Evolutionary conservation across 2,888 invertebrate genomes (phyloP), one percentile per base, ranked within the genome.

Genomic region (Tiliacea aurago): DNA sequence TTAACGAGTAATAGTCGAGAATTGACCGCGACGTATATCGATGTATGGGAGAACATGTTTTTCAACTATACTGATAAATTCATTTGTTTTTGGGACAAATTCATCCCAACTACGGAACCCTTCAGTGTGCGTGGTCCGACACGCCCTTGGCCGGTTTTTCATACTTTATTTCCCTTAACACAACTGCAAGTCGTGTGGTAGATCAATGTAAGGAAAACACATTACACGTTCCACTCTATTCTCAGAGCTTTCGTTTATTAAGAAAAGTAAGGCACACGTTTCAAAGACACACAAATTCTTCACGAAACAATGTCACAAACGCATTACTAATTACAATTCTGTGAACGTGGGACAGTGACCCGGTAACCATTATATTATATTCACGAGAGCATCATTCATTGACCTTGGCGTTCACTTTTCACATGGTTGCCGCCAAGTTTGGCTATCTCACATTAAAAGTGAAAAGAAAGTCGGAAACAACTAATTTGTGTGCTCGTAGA

Each of bases 341-440:
- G 55, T 41, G 62, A 64, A 51, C 84, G 78, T 73, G 81, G 84
- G 86, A 81, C 81, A 78, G 45, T 84, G 86, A 68, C 86, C 86
- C 67, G 72, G 62, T 74, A 70, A 77, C 73, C 77, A 80, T 61
- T 56, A 74, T 59, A 64, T 70, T 71, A 67, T 53, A 58, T 70
- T 67, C 58, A 62, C 53, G 61, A 72, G 68, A 68, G 56, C 83
- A 77, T 76, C 79, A 53, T 20, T 66, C 66, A 51, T 55, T 76
- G 79, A 85, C 86, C 85, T 85, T 86, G 84, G 62, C 73, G 61
- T 78, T 83, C 78, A 74, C 78, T 76, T 81, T 77, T 74, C 84
- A 84, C 84, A 77, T 58, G 85, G 51, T 53, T 55, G 53, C 76
- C 23, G 55, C 58, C 59, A 76, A 74, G 37, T 81, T 72, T 37